Conservation (phyloP, 64 coral and sea anemone genomes). For the Dendrophyllia cribrosa region DNA sequence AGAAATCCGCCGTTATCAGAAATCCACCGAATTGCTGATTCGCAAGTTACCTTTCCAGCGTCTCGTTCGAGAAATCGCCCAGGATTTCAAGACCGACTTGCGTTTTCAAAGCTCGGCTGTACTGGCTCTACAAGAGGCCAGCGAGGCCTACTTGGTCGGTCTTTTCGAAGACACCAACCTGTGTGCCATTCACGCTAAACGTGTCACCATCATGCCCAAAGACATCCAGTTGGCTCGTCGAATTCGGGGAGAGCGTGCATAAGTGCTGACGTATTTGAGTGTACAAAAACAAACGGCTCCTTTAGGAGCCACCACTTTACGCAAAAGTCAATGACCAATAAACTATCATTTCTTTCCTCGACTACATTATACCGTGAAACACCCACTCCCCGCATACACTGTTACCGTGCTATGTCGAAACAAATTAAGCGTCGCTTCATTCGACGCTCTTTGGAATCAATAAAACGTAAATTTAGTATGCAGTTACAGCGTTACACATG, state of each 20-base stretch:
- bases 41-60: slow-evolving; percentile 93
- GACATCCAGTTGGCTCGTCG: neutral
- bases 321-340: no score
- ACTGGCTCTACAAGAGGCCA: slow-evolving; percentile 90
- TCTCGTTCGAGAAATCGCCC: slow-evolving; percentile 93
- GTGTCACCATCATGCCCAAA: neutral
- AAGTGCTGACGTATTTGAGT: neutral
- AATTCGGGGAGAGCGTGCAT: neutral
- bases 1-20: slow-evolving; percentile 96
- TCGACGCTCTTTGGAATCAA: no score
- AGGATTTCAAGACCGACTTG: slow-evolving; percentile 92
- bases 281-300: neutral
- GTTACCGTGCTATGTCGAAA: no score
- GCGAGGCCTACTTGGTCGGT: slow-evolving; percentile 76
- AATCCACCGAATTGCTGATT: slow-evolving; percentile 90
- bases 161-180: neutral
- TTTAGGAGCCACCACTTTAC: no score
- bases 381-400: no score
- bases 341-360: no score
- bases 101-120: slow-evolving; percentile 92
- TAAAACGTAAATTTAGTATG: no score
- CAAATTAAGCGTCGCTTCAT: no score
- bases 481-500: no score
- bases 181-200: neutral
- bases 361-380: no score